Percentiles rank a stretch among this genome's conserved stretches.
Evolutionary conservation across 2,113 vertebrate species (phyloP).

Genomic region (Dasyurus viverrinus): DNA sequence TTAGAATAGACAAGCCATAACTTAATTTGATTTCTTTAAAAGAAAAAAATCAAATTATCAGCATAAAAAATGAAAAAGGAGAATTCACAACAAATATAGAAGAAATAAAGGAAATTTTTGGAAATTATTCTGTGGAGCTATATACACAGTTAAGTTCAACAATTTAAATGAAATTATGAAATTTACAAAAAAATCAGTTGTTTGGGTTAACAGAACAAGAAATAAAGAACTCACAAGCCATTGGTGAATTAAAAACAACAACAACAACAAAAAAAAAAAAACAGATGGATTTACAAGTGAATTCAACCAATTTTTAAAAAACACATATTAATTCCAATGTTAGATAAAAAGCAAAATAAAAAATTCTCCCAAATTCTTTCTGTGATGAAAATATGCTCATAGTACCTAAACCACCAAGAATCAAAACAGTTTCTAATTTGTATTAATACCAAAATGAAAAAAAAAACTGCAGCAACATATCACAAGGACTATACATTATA

Average conservation of each 20-base stretch:
- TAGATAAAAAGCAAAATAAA: background rate
- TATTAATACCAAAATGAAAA: background rate
- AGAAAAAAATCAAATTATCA: background rate
- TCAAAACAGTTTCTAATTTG: background rate
- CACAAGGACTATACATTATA: too few relatives aligned
- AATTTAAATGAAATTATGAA: too few relatives aligned
- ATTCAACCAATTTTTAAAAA: background rate
- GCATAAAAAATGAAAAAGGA: background rate
- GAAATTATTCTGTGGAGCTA: background rate
- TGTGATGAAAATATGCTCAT: background rate
- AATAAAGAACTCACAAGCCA: too few relatives aligned
- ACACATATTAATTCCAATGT: too few relatives aligned
- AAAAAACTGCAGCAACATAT: background rate
- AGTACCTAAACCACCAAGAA: background rate
- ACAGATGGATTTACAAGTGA: background rate
- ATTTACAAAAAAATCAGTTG: too few relatives aligned
- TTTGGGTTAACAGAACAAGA: too few relatives aligned
- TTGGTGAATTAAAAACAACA: too few relatives aligned
- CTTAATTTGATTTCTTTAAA: too few relatives aligned
- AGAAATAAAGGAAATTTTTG: background rate
- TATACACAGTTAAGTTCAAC: background rate
- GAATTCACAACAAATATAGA: background rate
- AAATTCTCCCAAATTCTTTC: background rate
- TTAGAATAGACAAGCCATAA: background rate
- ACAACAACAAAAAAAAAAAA: too few relatives aligned